Percentiles rank a stretch among this genome's conserved stretches.
Evolutionary conservation across 2,113 vertebrate species (phyloP).

Genomic region (Leucopsar rothschildi): DNA sequence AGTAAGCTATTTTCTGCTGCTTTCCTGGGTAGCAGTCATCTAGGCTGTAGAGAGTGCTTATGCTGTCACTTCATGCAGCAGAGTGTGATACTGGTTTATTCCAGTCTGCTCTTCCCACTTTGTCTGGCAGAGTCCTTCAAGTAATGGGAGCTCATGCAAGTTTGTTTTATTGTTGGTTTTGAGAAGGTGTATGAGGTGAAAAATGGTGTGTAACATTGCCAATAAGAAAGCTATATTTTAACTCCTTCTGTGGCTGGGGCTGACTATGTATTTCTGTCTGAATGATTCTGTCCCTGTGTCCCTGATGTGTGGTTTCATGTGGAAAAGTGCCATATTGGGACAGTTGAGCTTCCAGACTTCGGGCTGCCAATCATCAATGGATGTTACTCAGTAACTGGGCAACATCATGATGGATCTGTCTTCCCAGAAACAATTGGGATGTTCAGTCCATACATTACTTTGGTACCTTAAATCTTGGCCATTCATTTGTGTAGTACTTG

Average conservation of each 20-base stretch:
- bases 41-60: neutral
- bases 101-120: neutral
- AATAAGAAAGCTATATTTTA: neutral
- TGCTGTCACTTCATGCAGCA: neutral
- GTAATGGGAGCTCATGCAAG: neutral
- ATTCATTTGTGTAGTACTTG: neutral
- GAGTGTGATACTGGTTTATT: neutral
- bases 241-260: neutral
- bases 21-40: neutral
- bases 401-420: neutral
- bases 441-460: neutral
- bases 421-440: neutral
- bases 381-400: neutral
- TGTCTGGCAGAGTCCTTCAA: neutral
- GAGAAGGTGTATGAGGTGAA: neutral
- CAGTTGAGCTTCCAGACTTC: neutral
- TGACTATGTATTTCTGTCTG: neutral
- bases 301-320: neutral
- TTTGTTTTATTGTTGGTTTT: neutral
- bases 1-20: slow-evolving; percentile 31
- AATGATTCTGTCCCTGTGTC: neutral
- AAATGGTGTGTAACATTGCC: neutral
- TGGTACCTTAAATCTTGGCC: neutral
- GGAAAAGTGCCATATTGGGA: neutral
- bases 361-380: neutral